Conservation (phyloP, 1,140 invertebrate species). For the Drosophila neocordata region DNA sequence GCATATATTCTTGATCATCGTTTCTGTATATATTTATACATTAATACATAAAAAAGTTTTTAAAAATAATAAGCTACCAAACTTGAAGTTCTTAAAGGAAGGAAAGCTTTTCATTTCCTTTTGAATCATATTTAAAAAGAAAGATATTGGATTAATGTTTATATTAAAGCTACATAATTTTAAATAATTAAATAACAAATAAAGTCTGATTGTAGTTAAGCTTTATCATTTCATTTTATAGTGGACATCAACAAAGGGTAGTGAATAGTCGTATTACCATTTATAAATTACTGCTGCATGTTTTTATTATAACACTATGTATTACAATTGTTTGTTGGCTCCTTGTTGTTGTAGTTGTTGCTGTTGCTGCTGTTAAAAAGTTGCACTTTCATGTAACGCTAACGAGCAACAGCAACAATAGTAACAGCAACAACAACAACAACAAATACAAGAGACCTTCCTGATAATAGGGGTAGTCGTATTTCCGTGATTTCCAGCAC, state of each 20-base stretch:
- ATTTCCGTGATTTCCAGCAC: slow-evolving; percentile 51
- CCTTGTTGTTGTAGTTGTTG: slow-evolving; percentile 28
- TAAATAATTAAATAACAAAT: too few relatives aligned
- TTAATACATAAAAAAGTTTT: too few relatives aligned
- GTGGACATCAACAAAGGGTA: slow-evolving; percentile 8
- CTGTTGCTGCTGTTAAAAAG: slow-evolving; percentile 59
- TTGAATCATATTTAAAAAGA: too few relatives aligned
- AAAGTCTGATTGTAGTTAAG: too few relatives aligned
- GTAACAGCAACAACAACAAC: slow-evolving; percentile 24
- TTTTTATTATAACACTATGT: slow-evolving; percentile 71
- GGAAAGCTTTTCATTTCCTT: too few relatives aligned
- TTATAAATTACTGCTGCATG: not conserved
- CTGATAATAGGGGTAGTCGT: slow-evolving; percentile 72
- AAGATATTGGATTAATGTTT: too few relatives aligned
- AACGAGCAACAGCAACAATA: slow-evolving; percentile 51
- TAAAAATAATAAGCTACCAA: too few relatives aligned
- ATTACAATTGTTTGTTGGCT: slow-evolving; percentile 53
- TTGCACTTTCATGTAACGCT: slow-evolving; percentile 73
- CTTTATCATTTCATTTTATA: too few relatives aligned
- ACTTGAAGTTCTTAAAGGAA: too few relatives aligned
- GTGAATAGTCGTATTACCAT: slow-evolving; percentile 6
- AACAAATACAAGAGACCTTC: slow-evolving; percentile 28
- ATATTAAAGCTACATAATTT: too few relatives aligned
- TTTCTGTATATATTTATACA: too few relatives aligned
- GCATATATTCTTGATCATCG: too few relatives aligned